Percentiles rank a stretch among this genome's conserved stretches.
These are phyloP conservation scores for Gastrophysa polygoni DNA, from an alignment of 2,888 invertebrate species.

Conservation along the genomic window DNA sequence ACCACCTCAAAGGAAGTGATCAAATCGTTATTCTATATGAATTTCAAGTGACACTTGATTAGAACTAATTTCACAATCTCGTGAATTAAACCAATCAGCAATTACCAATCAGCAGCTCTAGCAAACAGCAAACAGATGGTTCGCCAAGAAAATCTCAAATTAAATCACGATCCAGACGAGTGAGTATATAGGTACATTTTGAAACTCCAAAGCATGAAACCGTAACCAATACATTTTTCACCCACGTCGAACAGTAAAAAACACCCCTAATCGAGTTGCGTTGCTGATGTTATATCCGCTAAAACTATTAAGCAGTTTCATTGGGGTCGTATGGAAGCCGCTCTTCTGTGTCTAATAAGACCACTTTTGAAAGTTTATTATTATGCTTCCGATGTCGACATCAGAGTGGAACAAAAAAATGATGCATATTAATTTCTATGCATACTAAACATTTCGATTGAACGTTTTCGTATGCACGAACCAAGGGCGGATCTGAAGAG, in stretches of 20 bases:
- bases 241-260: slow-evolving; percentile 23
- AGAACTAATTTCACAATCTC: too few relatives aligned
- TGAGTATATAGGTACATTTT: slow-evolving; percentile 23
- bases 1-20: too few relatives aligned
- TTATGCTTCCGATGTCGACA: slow-evolving; percentile 5
- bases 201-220: slow-evolving; percentile 34
- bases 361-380: slow-evolving; percentile 14
- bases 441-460: slow-evolving; percentile 1
- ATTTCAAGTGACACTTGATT: too few relatives aligned
- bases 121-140: slow-evolving; percentile 21
- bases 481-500: not conserved
- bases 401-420: not conserved
- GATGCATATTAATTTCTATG: slow-evolving; percentile 16
- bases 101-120: too few relatives aligned
- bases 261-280: slow-evolving; percentile 30
- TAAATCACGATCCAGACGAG: slow-evolving; percentile 19
- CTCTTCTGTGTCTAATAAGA: slow-evolving; percentile 22
- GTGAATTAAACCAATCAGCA: too few relatives aligned
- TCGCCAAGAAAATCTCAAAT: slow-evolving; percentile 25
- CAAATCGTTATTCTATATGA: too few relatives aligned
- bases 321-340: slow-evolving; percentile 13
- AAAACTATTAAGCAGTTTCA: slow-evolving; percentile 28
- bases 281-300: slow-evolving; percentile 30
- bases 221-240: slow-evolving; percentile 42
- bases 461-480: not conserved